A percentile compares a stretch with the other conserved stretches of the same genome.
phyloP scores from a whole-genome alignment of 2,113 vertebrate genomes.

The Sardina pilchardus region DNA sequence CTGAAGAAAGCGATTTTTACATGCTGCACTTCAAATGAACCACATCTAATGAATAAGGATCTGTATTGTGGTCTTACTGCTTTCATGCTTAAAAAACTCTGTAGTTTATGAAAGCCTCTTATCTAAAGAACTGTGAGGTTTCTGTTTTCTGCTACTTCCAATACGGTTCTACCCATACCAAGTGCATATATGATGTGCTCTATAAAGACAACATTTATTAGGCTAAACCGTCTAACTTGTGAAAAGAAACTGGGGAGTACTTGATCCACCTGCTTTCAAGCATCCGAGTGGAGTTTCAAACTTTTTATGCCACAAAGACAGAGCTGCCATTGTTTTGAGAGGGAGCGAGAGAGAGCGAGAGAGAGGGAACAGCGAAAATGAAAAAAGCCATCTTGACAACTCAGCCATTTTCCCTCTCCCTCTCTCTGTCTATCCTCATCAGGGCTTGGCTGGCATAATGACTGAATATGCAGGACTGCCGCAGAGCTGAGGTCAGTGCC shows the following conservation, averaged over 20 bases:
- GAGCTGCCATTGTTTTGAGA: slow-evolving; percentile 2
- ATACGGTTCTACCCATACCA: neutral
- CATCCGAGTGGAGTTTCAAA: neutral
- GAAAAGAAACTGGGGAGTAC: neutral
- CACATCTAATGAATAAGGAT: slow-evolving; percentile 47
- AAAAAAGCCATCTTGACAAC: slow-evolving; percentile 41
- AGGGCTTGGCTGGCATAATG: slow-evolving; percentile 42
- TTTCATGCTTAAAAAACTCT: neutral
- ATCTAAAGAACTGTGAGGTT: neutral
- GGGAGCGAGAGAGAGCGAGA: slow-evolving; percentile 1
- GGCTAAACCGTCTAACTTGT: neutral
- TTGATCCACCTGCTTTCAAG: neutral
- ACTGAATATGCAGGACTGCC: slow-evolving; percentile 31
- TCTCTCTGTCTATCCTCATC: slow-evolving; percentile 37
- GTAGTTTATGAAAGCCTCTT: neutral
- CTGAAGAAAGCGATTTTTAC: slow-evolving; percentile 49
- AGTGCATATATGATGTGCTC: neutral
- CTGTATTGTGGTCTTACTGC: slow-evolving; percentile 37
- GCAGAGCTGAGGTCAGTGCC: slow-evolving; percentile 38
- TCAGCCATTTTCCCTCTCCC: slow-evolving; percentile 40
- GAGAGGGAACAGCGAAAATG: slow-evolving; percentile 35
- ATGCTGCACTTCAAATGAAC: slow-evolving; percentile 60
- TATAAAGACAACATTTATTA: neutral
- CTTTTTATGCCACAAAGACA: neutral
- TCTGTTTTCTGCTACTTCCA: neutral